Evolutionary conservation across 2,113 vertebrate species (phyloP).

Genomic region (Sorex fumeus): DNA sequence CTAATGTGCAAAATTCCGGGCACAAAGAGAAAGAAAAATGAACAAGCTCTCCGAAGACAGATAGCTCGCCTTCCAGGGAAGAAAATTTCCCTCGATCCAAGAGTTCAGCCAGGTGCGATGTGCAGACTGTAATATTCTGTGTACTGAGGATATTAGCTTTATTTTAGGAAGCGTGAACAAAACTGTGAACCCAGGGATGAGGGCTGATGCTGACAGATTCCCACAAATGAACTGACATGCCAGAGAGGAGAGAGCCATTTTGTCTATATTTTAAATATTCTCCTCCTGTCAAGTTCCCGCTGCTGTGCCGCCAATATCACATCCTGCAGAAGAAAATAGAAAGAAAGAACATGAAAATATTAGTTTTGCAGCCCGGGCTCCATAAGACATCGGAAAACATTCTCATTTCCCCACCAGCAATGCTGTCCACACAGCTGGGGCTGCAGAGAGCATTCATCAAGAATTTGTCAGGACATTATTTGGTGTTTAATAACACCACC

Average conservation of each 20-base stretch:
- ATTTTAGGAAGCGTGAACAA: slow-evolving; percentile 57
- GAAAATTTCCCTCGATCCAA: neutral
- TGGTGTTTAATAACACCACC: slow-evolving; percentile 29
- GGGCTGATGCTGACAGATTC: slow-evolving; percentile 26
- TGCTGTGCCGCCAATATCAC: neutral
- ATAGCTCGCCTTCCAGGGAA: neutral
- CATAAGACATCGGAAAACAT: slow-evolving; percentile 27
- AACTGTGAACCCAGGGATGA: slow-evolving; percentile 42
- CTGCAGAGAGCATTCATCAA: neutral
- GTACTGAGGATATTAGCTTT: slow-evolving; percentile 51
- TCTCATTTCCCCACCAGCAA: slow-evolving; percentile 2
- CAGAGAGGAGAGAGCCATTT: slow-evolving; percentile 42
- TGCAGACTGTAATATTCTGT: slow-evolving; percentile 42
- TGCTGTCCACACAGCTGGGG: neutral
- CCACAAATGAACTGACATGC: slow-evolving; percentile 5
- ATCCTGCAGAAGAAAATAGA: slow-evolving; percentile 14
- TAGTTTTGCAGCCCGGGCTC: slow-evolving; percentile 25
- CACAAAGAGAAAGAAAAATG: neutral
- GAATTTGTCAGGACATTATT: slow-evolving; percentile 34
- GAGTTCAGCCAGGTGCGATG: neutral
- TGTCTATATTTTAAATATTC: slow-evolving; percentile 52
- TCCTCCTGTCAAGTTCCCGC: slow-evolving; percentile 47
- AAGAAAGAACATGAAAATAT: slow-evolving; percentile 50
- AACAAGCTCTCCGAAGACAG: neutral
- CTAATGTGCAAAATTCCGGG: neutral